Evolutionary conservation across 2,797 vertebrate genomes (phyloP), one percentile per base, ranked within the genome.

Genomic region (Scolopax bukidnonensis): DNA sequence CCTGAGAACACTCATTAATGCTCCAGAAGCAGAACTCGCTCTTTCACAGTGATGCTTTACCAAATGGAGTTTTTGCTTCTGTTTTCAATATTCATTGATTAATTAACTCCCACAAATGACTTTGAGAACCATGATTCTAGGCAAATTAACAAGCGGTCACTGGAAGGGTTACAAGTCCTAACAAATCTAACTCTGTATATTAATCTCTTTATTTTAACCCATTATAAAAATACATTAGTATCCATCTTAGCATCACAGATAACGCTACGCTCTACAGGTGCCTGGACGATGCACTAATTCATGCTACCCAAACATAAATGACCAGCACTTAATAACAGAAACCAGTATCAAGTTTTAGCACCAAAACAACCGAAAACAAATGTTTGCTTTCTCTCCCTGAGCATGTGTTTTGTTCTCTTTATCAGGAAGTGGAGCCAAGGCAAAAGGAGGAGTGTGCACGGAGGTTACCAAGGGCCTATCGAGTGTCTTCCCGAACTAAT

Each of bases 401-500:
- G 30, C 91, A 69, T 93, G 40, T 92, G 68, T 69, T 94, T 94
- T 84, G 36, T 78, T 84, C 64, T 84, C 67, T 95, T 93, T 86
- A 21, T 63, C 80, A 99, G 99, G 97, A 99, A 98, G 95, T 99
- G 98, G 98, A 97, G 96, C 64, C 97, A 98, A 93, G 93, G 94
- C 92, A 96, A 96, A 89, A 97, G 89, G 41, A 98, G 95, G 85
- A 93, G 97, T 6, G 50, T 91, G 25, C 80, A 3, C 11, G 85
- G 96, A 75, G 97, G 96, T 79, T 98, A 97, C 96, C 97, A 90
- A 24, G 98, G 98, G 33, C 98, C 98, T 64, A 97, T 99, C 0
- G 99, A 99, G 94, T 98, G 98, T 93, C 99, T 99, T 94, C 99
- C 99, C 21, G 99, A 99, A 95, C 98, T 99, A 90, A 98, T 99